These are phyloP conservation scores for Chionoecetes opilio DNA, from an alignment of 1,140 invertebrate genomes.

Conservation along the genomic window DNA sequence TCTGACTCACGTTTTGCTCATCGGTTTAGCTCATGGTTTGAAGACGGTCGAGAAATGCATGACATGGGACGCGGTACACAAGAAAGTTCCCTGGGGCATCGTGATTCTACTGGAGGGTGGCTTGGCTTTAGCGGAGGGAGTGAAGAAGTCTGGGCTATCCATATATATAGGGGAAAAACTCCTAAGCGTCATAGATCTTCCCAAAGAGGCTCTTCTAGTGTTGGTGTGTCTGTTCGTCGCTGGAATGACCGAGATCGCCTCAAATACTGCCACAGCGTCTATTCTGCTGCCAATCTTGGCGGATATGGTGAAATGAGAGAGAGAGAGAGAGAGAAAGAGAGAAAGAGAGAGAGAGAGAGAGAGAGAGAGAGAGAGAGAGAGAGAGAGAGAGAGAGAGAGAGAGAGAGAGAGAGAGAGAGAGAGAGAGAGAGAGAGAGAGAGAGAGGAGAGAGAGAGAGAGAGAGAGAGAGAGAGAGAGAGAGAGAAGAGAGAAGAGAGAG, in stretches of 20 bases:
- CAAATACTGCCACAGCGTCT: conserved; percentile 94
- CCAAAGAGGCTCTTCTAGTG: conserved; percentile 83
- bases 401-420: too few species aligned
- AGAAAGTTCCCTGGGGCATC: too few species aligned
- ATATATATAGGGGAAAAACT: conserved; percentile 88
- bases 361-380: too few species aligned
- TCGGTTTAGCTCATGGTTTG: too few species aligned
- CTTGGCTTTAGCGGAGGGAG: conserved; percentile 94
- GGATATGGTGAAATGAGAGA: conserved; percentile 90
- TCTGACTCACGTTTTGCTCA: too few species aligned
- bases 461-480: too few species aligned
- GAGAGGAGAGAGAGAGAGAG: too few species aligned
- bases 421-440: too few species aligned
- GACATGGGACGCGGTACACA: conserved; percentile 83
- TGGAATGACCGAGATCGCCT: conserved; percentile 91
- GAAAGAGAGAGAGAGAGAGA: too few species aligned
- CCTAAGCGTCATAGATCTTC: conserved; percentile 82
- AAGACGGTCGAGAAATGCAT: neutral
- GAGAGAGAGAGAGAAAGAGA: too few species aligned
- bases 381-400: too few species aligned
- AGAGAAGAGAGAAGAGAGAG: too few species aligned
- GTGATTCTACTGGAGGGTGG: conserved; percentile 88
- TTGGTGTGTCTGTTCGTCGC: conserved; percentile 84
- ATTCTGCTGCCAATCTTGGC: conserved; percentile 91
- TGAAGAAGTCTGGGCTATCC: conserved; percentile 91